Conservation (phyloP, 2,888 invertebrate species). For the Erebia aethiops region DNA sequence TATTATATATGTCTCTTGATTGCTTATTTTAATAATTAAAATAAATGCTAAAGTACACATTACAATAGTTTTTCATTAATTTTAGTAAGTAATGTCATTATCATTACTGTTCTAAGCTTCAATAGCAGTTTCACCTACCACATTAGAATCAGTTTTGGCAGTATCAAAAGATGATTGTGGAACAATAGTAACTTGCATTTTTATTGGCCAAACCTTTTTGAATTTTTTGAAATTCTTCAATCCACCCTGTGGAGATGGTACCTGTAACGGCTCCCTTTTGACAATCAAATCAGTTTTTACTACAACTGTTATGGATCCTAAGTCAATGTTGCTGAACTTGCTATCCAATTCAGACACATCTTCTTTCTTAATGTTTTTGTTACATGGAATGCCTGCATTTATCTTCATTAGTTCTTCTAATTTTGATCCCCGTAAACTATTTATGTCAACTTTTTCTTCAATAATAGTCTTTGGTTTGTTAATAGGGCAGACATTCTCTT, state of each 20-base stretch:
- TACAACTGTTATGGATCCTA: slow-evolving; percentile 65
- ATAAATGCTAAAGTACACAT: slow-evolving; percentile 21
- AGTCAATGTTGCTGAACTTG: slow-evolving; percentile 62
- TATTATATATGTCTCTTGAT: slow-evolving; percentile 12
- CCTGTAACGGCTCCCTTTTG: slow-evolving; percentile 60
- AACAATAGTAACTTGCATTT: slow-evolving; percentile 61
- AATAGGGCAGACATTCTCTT: slow-evolving; percentile 9
- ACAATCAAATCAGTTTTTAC: slow-evolving; percentile 64
- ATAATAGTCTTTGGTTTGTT: slow-evolving; percentile 15
- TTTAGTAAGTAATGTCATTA: neutral
- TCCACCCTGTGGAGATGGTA: slow-evolving; percentile 45
- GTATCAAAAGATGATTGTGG: slow-evolving; percentile 45
- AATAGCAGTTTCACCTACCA: slow-evolving; percentile 1
- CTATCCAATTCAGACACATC: slow-evolving; percentile 60
- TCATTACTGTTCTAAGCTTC: neutral
- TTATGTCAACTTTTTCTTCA: slow-evolving; percentile 47
- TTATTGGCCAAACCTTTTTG: slow-evolving; percentile 76
- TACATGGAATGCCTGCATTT: slow-evolving; percentile 46
- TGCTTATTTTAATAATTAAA: slow-evolving; percentile 19
- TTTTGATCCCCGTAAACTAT: slow-evolving; percentile 66
- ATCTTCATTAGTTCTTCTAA: slow-evolving; percentile 63
- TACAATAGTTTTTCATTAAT: slow-evolving; percentile 3
- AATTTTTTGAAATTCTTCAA: slow-evolving; percentile 73
- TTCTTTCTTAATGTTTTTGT: slow-evolving; percentile 57
- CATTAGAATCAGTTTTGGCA: neutral